phyloP scores from a whole-genome alignment of 2,113 vertebrate genomes.

The Tetrao urogallus region DNA sequence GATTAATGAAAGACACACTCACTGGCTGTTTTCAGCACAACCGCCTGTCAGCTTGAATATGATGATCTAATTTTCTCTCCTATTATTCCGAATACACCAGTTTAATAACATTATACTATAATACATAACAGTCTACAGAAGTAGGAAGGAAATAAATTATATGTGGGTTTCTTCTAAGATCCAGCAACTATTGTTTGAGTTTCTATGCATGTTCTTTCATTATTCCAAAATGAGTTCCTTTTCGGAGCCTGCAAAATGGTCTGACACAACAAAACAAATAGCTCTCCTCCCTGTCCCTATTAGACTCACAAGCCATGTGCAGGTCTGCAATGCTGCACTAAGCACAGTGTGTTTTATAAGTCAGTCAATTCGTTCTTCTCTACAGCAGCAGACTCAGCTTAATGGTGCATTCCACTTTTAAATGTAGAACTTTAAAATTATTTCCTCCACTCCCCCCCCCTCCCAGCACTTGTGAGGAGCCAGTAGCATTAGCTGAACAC shows the following conservation, averaged over 20 bases:
- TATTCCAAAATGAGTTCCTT: slow-evolving; percentile 65
- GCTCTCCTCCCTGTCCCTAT: slow-evolving; percentile 43
- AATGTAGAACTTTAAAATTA: slow-evolving; percentile 27
- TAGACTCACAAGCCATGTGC: slow-evolving; percentile 39
- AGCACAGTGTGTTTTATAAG: slow-evolving; percentile 35
- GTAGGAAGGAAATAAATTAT: slow-evolving; percentile 60
- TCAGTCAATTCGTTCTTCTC: slow-evolving; percentile 39
- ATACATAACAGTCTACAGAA: slow-evolving; percentile 24
- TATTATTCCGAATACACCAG: neutral
- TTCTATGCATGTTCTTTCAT: slow-evolving; percentile 60
- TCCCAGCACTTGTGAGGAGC: neutral
- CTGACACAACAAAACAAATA: slow-evolving; percentile 61
- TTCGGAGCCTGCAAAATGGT: slow-evolving; percentile 63
- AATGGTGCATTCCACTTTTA: slow-evolving; percentile 48
- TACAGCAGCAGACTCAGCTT: slow-evolving; percentile 31
- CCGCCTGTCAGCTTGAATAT: neutral
- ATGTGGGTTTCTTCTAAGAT: slow-evolving; percentile 22
- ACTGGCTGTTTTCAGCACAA: neutral
- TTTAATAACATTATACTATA: slow-evolving; percentile 51
- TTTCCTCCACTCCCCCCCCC: neutral
- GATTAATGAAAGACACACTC: neutral
- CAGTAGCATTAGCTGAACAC: neutral
- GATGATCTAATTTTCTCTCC: slow-evolving; percentile 19
- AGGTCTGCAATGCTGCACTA: slow-evolving; percentile 41
- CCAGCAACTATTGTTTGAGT: slow-evolving; percentile 44